Evolutionary conservation across 2,888 invertebrate species (phyloP).

Genomic region (Nephrotoma guestfalica): DNA sequence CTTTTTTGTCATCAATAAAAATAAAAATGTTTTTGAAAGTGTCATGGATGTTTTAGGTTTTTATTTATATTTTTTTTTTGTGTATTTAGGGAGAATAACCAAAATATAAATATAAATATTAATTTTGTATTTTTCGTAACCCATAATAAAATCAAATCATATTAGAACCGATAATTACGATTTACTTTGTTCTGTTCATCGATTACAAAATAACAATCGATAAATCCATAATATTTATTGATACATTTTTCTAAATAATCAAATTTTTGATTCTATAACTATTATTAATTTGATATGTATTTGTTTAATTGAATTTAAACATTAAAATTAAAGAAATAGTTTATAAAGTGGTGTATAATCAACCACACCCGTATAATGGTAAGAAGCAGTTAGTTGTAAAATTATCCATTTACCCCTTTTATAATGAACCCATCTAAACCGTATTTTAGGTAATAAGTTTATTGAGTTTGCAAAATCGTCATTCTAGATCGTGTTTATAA

Average conservation of each 20-base stretch:
- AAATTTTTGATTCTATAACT: background rate
- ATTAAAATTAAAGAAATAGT: too few species aligned
- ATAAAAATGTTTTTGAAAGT: background rate
- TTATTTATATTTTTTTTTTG: background rate
- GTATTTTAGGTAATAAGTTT: background rate
- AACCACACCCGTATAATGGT: background rate
- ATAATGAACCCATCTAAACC: background rate
- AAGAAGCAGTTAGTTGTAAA: background rate
- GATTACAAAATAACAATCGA: background rate
- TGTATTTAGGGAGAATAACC: background rate
- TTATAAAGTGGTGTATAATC: background rate
- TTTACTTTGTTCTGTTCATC: background rate
- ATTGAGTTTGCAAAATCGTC: background rate
- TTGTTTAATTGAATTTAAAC: too few species aligned
- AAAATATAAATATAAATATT: background rate
- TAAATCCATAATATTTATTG: background rate
- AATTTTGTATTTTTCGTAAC: background rate
- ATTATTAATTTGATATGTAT: too few species aligned
- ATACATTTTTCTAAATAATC: too few species aligned
- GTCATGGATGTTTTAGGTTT: background rate
- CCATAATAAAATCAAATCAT: background rate
- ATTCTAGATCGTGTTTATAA: background rate
- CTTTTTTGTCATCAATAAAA: background rate
- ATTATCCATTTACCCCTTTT: background rate
- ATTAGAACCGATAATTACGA: background rate